Evolutionary conservation across 2,888 invertebrate genomes (phyloP), one percentile per base, ranked within the genome.

Genomic region (Reticulitermes lucifugus): DNA sequence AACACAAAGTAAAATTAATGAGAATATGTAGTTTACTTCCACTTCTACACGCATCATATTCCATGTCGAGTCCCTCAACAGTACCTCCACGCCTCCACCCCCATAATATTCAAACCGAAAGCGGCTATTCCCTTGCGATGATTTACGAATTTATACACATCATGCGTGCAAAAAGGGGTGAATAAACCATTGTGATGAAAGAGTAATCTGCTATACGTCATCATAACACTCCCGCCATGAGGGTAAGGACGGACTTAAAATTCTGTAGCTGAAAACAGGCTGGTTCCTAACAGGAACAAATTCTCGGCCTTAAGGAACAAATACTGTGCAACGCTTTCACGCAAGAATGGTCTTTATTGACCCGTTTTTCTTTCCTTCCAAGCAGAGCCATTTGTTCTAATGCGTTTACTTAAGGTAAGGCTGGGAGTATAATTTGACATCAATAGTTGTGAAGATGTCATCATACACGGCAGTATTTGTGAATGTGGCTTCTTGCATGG

Each of bases 141-240:
- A 79, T 79, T 51, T 55, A 25, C 51, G 29, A 35, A 79, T 51
- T 79, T 79, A 79, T 25, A 51, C 43, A 51, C 55, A 79, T 51
- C 43, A 25, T 55, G 51, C 51, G n/a, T 43, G 55, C 46, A 79
- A n/a, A n/a, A 35, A 65, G 65, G 65, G 65, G 65, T n/a, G 65
- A 6, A 65, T 65, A 65, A 65, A 65, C 65, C 65, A n/a, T 65
- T n/a, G n/a, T 65, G 65, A 25, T 65, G 25, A 65, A 65, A 65
- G 2, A 65, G 65, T 65, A 65, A 65, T 65, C 65, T 25, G 12
- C 60, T 60, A 21, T 60, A 60, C 60, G 65, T 25, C 65, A 65
- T n/a, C 65, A 65, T 65, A n/a, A 65, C 65, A 65, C 65, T 1
- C 25, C 65, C 65, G n/a, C 65, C 25, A 25, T 1, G 65, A 25